Evolutionary conservation across 2,888 invertebrate species (phyloP).

Genomic region (Branchellion lobata): DNA sequence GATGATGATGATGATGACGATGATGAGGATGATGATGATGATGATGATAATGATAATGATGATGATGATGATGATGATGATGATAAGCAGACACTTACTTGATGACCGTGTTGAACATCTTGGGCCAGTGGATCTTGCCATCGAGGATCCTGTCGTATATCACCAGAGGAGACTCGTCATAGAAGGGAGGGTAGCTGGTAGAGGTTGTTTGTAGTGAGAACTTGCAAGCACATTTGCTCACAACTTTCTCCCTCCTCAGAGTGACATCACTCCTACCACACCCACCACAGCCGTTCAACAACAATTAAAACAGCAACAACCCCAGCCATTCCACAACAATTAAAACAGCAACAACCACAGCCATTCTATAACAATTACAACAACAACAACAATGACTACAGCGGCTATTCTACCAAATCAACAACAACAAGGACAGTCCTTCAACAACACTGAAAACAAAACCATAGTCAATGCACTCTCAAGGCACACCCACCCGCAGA

Average conservation of each 20-base stretch:
- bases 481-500: constrained; percentile 61
- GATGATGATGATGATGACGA: neutral
- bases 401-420: too few species aligned
- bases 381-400: too few species aligned
- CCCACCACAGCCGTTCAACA: neutral
- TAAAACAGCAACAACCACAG: too few species aligned
- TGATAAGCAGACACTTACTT: constrained; percentile 66
- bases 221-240: neutral
- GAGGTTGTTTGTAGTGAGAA: neutral
- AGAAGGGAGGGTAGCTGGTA: constrained; percentile 81
- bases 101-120: constrained; percentile 85
- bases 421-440: neutral
- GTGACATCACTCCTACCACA: neutral
- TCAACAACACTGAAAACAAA: neutral
- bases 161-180: constrained; percentile 92
- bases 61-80: neutral
- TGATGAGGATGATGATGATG: neutral
- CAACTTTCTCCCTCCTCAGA: neutral
- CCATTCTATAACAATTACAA: too few species aligned
- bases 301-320: too few species aligned
- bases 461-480: neutral
- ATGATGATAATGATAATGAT: neutral
- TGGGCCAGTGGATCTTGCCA: constrained; percentile 91
- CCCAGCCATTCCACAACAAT: too few species aligned
- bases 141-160: constrained; percentile 94